These are phyloP conservation scores for Pelagia noctiluca DNA, from an alignment of 30 jellyfish, hydroid and myxozoan species.

Conservation along the genomic window DNA sequence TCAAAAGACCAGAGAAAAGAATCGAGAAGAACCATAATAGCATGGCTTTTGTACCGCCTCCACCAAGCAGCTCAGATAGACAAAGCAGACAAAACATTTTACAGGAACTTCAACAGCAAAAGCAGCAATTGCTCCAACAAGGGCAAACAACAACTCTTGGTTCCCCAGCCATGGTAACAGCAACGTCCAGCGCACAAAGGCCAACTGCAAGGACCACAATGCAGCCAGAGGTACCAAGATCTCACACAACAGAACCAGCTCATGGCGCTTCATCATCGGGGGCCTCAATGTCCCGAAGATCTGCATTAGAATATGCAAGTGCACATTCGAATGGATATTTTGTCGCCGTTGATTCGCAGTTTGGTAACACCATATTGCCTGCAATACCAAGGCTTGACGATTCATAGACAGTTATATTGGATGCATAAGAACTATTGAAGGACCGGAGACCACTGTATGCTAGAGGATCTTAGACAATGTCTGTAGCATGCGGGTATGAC, in stretches of 20 bases:
- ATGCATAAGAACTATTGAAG: too few relatives aligned
- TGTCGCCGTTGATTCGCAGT: conserved; percentile 88
- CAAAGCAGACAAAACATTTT: conserved; percentile 89
- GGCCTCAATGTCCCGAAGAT: conserved; percentile 71
- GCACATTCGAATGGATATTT: conserved; percentile 93
- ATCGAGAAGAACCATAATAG: too few relatives aligned
- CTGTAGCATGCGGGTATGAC: too few relatives aligned
- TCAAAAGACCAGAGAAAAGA: too few relatives aligned
- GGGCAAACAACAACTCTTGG: conserved; percentile 31
- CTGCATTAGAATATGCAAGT: conserved; percentile 95
- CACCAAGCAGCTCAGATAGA: conserved; percentile 52
- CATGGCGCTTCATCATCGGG: conserved; percentile 23
- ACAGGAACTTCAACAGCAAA: conserved; percentile 89
- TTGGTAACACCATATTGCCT: conserved; percentile 92
- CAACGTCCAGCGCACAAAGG: conserved; percentile 22
- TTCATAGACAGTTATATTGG: too few relatives aligned
- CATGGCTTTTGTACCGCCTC: conserved; percentile 43
- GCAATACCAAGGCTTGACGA: conserved; percentile 96
- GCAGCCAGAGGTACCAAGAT: conserved; percentile 46
- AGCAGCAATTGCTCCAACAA: conserved; percentile 89
- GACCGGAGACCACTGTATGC: background rate
- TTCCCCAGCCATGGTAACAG: conserved; percentile 6
- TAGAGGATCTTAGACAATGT: background rate
- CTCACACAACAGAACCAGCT: conserved; percentile 43
- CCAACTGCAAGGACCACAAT: conserved; percentile 24